phyloP scores from a whole-genome alignment of 2,113 vertebrate species.

The Oreochromis tanganicae region DNA sequence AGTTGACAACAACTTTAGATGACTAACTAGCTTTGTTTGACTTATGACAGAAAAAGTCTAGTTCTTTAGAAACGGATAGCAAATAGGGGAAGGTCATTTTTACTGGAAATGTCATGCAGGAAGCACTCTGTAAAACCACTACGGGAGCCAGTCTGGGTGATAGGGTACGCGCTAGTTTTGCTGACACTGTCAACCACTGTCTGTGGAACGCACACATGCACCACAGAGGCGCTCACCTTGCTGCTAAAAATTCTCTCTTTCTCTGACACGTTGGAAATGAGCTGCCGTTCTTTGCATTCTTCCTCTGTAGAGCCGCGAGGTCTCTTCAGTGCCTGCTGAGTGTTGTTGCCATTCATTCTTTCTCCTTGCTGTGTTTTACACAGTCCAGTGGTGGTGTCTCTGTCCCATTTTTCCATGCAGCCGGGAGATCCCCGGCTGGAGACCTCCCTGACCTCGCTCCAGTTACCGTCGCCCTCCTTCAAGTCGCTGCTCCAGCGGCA shows the following conservation, averaged over 20 bases:
- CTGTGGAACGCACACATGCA: not conserved
- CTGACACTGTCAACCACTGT: slow-evolving; percentile 2
- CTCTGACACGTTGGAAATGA: slow-evolving; percentile 40
- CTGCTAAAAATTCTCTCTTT: slow-evolving; percentile 57
- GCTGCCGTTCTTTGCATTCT: slow-evolving; percentile 44
- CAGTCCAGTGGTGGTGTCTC: slow-evolving; percentile 17
- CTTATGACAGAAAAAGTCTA: not conserved
- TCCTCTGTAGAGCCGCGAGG: slow-evolving; percentile 22
- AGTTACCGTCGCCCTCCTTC: slow-evolving; percentile 25
- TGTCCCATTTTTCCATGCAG: slow-evolving; percentile 27
- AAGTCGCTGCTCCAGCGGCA: slow-evolving; percentile 5
- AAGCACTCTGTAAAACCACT: not conserved
- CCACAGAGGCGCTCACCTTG: slow-evolving; percentile 64
- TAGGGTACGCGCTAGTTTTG: slow-evolving; percentile 5
- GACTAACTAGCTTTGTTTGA: not conserved
- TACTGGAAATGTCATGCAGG: slow-evolving; percentile 14
- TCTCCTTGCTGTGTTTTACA: slow-evolving; percentile 42
- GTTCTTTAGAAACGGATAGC: slow-evolving; percentile 9
- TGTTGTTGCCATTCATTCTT: slow-evolving; percentile 28
- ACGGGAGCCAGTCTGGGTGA: slow-evolving; percentile 14
- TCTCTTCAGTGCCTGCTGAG: slow-evolving; percentile 64
- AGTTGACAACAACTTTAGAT: not conserved
- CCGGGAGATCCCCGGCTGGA: slow-evolving; percentile 41
- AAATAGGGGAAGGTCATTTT: not conserved
- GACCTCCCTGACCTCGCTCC: slow-evolving; percentile 23